Conservation (phyloP, 2,888 invertebrate genomes). For the Rhodophaea formosa region DNA sequence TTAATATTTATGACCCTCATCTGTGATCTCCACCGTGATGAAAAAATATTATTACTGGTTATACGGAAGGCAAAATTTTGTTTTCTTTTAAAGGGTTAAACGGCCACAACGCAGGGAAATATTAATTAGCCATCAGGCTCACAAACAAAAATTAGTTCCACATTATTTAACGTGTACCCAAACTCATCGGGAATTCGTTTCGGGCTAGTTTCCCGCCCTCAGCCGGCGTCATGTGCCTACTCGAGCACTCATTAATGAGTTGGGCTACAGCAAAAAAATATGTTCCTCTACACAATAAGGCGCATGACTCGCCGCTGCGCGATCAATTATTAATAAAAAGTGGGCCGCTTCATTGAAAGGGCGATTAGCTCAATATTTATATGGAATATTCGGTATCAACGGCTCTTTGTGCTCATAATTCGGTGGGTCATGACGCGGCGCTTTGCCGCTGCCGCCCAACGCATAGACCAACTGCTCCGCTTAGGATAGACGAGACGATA, state of each 20-base stretch:
- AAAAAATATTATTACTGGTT: not conserved
- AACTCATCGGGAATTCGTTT: conserved; percentile 63
- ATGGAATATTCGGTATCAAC: conserved; percentile 82
- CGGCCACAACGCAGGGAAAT: conserved; percentile 10
- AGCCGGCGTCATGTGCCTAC: conserved; percentile 61
- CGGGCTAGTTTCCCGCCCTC: conserved; percentile 55
- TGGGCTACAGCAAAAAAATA: conserved; percentile 71
- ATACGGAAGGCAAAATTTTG: not conserved
- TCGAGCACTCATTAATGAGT: conserved; percentile 68
- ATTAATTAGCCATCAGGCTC: conserved; percentile 28
- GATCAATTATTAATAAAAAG: conserved; percentile 82
- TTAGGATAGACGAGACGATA: conserved; percentile 33
- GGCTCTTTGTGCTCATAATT: conserved; percentile 79
- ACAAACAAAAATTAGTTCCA: conserved; percentile 71
- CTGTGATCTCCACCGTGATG: no score
- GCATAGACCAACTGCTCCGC: conserved; percentile 63
- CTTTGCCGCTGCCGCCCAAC: conserved; percentile 60
- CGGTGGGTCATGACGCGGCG: conserved; percentile 78
- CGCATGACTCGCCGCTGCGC: conserved; percentile 77
- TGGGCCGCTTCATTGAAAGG: conserved; percentile 81
- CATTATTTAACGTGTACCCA: conserved; percentile 56
- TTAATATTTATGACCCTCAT: no score
- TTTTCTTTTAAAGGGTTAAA: conserved; percentile 12
- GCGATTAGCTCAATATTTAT: conserved; percentile 82
- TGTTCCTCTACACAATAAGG: conserved; percentile 72